Evolutionary conservation across 2,113 vertebrate genomes (phyloP).

Genomic region (Oceanodroma tethys): DNA sequence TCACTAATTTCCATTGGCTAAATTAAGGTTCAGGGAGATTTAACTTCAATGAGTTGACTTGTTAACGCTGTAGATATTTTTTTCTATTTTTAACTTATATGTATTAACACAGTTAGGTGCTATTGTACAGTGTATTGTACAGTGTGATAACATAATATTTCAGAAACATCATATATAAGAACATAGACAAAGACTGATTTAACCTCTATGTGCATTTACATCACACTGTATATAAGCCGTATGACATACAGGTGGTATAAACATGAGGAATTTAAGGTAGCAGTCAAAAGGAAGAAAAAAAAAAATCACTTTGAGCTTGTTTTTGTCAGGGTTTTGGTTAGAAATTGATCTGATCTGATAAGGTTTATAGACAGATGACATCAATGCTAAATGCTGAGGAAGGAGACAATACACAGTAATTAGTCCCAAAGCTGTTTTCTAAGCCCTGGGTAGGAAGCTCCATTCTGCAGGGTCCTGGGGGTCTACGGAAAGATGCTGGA

Average conservation of each 20-base stretch:
- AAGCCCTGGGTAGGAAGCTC: conserved; percentile 17
- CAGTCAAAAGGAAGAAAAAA: not conserved
- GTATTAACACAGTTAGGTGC: not conserved
- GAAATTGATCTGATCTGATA: conserved; percentile 58
- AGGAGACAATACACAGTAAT: conserved; percentile 63
- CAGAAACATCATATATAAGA: not conserved
- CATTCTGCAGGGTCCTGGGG: not conserved
- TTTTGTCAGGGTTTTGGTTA: conserved; percentile 49
- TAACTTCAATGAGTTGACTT: not conserved
- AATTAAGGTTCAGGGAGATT: not conserved
- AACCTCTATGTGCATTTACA: fast-evolving
- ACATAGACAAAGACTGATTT: not conserved
- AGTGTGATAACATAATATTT: not conserved
- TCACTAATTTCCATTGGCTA: not conserved
- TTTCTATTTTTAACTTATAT: not conserved
- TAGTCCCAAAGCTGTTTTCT: conserved; percentile 51
- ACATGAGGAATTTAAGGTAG: not conserved
- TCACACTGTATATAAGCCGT: not conserved
- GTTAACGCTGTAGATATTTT: not conserved
- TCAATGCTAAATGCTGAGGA: conserved; percentile 57
- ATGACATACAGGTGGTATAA: not conserved
- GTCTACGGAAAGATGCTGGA: not conserved
- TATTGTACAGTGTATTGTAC: not conserved
- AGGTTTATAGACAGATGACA: conserved; percentile 57
- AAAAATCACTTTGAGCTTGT: not conserved